Base-by-base conservation (phyloP, 2,113 vertebrate species). In the Puffinus mauretanicus region DNA sequence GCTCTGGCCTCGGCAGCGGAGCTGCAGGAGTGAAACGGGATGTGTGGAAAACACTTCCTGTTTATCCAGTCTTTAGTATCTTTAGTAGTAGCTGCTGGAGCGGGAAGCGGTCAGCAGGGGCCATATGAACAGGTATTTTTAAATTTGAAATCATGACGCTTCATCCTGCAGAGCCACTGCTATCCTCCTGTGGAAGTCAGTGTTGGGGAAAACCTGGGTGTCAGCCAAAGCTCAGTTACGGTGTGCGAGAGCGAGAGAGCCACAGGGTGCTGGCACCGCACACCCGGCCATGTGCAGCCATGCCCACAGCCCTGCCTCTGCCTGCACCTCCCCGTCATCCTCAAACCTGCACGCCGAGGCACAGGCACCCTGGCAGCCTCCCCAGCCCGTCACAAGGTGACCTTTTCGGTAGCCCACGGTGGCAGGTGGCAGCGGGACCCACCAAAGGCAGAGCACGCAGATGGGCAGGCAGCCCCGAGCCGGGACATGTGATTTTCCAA, bases 231-330 rank as follows among this genome's bases (percentile, higher is more conserved):
- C 64, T 86, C 38, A 1, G 61, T 5, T 3, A 12, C 0, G 3
- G 25, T 7, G 27, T 8, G 57, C 0, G 10, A 32, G 40, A 72
- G 10, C 57, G 54, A 51, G 32, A 34, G 40, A 67, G 54, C 11
- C 5, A 0, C 36, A 10, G 54, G 60, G 29, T 21, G 44, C 8
- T 51, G 81, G 57, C 62, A 69, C 57, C 6, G 3, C 70, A 32
- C 30, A 4, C 61, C 12, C 2, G 0, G 7, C 65, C 16, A 0
- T 13, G 20, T 5, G 3, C 21, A 8, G 60, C 83, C 2, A 0
- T 92, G 75, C 76, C 61, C 58, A 9, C 42, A 49, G 55, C 82
- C 60, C 47, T 66, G 32, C 36, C 67, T 62, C 73, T 51, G 54
- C 82, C 71, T 15, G 24, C 8, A 16, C 26, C 38, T 78, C 52